phyloP scores from a whole-genome alignment of 2,113 vertebrate genomes.

The Stictonetta naevosa region DNA sequence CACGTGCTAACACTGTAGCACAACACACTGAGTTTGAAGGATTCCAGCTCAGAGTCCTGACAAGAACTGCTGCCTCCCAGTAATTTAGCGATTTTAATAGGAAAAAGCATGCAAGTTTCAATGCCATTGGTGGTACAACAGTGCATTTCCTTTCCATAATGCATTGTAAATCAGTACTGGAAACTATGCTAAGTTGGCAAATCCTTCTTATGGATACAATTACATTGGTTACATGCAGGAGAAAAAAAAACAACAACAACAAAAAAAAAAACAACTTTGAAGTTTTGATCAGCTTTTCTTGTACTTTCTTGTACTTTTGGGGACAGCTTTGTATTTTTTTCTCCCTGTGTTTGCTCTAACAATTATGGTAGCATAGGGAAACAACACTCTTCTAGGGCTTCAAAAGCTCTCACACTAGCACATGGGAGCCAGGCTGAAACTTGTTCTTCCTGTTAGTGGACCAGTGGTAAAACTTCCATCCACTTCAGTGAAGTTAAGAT shows the following conservation, averaged over 20 bases:
- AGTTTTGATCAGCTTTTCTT: not conserved
- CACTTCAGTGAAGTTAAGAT: not conserved
- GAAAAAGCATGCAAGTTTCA: not conserved
- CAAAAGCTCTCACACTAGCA: not conserved
- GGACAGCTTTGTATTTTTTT: no score
- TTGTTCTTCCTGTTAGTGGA: not conserved
- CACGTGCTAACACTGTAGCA: not conserved
- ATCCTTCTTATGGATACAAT: not conserved
- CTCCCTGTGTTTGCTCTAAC: not conserved
- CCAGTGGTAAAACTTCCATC: not conserved
- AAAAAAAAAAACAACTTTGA: not conserved
- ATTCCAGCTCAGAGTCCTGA: not conserved
- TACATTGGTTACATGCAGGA: not conserved
- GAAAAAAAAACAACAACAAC: not conserved
- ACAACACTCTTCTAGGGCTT: not conserved
- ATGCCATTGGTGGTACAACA: not conserved
- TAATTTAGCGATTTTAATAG: not conserved
- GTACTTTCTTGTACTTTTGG: not conserved
- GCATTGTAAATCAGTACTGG: not conserved
- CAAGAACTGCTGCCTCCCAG: not conserved
- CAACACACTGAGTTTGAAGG: not conserved
- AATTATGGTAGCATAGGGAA: not conserved
- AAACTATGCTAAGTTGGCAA: not conserved
- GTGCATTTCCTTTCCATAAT: not conserved
- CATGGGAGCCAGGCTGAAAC: not conserved